Percentiles rank a stretch among this genome's conserved stretches.
Evolutionary conservation across 2,113 vertebrate species (phyloP).

Genomic region (Struthidea cinerea): DNA sequence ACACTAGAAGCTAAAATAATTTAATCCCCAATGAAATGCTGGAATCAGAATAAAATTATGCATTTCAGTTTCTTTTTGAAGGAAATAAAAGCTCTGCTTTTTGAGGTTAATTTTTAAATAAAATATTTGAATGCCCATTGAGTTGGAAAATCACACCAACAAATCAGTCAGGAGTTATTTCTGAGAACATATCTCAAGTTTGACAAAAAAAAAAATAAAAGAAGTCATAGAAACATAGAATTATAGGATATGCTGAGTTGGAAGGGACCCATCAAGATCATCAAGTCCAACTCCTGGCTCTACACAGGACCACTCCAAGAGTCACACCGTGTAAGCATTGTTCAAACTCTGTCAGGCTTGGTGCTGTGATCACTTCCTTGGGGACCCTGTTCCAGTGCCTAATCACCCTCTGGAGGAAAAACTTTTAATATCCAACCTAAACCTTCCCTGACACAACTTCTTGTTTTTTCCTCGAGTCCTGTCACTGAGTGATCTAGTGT

Average conservation of each 20-base stretch:
- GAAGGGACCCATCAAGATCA: background rate
- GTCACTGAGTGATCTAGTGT: background rate
- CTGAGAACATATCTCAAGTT: background rate
- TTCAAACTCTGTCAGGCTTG: background rate
- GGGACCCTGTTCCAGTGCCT: background rate
- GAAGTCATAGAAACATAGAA: background rate
- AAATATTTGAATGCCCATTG: background rate
- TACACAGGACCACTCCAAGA: background rate
- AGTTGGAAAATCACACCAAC: background rate
- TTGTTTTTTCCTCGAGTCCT: rapidly evolving
- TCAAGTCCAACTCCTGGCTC: background rate
- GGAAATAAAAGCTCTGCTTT: background rate
- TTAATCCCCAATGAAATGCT: background rate
- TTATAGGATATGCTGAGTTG: background rate
- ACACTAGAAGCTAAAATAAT: background rate
- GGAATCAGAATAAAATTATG: background rate
- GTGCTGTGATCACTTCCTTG: background rate
- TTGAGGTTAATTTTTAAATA: background rate
- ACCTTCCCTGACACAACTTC: background rate
- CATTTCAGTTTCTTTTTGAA: background rate
- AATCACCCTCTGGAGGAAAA: background rate
- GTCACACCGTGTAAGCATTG: background rate
- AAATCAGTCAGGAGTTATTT: background rate
- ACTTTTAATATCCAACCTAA: background rate
- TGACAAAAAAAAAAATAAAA: background rate